Evolutionary conservation across 1,140 invertebrate genomes (phyloP), one percentile per base, ranked within the genome.

Genomic region (Lethrus apterus): DNA sequence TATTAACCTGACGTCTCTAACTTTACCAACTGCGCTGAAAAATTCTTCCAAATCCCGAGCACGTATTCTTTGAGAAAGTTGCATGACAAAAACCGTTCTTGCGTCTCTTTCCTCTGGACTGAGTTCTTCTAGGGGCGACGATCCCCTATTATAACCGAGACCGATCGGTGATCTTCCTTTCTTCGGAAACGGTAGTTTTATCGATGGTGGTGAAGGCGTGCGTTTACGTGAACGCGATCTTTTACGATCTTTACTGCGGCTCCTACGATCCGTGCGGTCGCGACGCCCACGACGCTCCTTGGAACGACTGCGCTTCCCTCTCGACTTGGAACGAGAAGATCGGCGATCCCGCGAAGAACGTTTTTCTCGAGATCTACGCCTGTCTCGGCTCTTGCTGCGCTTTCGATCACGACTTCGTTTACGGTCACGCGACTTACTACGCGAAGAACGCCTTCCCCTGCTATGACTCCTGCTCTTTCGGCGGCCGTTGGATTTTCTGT

Each of bases 1-100:
- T 31, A 99, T 99, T 50, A 99, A 80, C 62, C 94, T 77, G 7
- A 99, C 97, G 77, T 99, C 97, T 57, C 93, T 80, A 14, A 98
- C 95, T 78, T 97, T 97, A 26, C 97, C 97, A 46, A 99, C 95
- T 44, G 92, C 89, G 2, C 92, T 96, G 65, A 99, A 99, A 68
- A 99, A 99, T 69, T 99, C 95, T 73, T 99, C 96, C 23, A 99
- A 71, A 69, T 99, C 96, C 46, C 94, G 80, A 7, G 90, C 89
- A 47, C 95, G 78, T 55, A 98, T 93, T 54, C 92, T 76, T 60
- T 96, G 89, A 46, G 93, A 93, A 21, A 97, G 66, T 67, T 97
- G 93, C 85, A 98, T 93, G 67, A 93, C 97, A 68, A 99, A 99
- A 7, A 99, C 91, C 15, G 97, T 99, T 9, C 97, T 76, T 1